A percentile compares a stretch with the other conserved stretches of the same genome.
Evolutionary conservation across 1,140 invertebrate genomes (phyloP).

Genomic region (Camponotus pennsylvanicus): DNA sequence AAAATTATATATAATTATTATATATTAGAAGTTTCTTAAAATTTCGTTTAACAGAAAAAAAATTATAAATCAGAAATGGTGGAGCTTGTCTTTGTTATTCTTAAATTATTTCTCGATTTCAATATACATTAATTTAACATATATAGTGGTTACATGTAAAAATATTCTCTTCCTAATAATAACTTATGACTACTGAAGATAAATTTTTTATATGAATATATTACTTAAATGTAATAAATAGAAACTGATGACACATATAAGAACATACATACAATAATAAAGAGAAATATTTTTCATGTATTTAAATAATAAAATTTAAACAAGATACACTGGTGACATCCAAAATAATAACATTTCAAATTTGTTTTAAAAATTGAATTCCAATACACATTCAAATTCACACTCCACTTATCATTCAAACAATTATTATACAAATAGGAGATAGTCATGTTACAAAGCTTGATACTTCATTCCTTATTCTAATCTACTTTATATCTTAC

Average conservation of each 20-base stretch:
- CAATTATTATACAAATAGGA: constrained; percentile 41
- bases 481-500: constrained; percentile 39
- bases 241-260: not conserved
- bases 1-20: not conserved
- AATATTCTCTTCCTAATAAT: not conserved
- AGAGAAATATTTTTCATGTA: not conserved
- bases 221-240: too few species aligned
- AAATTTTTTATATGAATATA: not conserved
- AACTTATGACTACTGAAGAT: not conserved
- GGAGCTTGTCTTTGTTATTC: not conserved
- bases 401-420: not conserved
- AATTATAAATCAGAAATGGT: not conserved
- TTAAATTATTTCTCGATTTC: not conserved
- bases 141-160: not conserved
- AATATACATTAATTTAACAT: constrained; percentile 4
- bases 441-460: not conserved
- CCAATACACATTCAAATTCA: not conserved
- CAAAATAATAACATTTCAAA: not conserved
- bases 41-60: not conserved
- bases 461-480: constrained; percentile 4
- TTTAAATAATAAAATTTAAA: constrained; percentile 8
- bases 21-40: not conserved
- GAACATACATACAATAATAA: not conserved
- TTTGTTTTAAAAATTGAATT: not conserved
- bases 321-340: not conserved